phyloP scores from a whole-genome alignment of 2,113 vertebrate genomes.

The Alectura lathami region DNA sequence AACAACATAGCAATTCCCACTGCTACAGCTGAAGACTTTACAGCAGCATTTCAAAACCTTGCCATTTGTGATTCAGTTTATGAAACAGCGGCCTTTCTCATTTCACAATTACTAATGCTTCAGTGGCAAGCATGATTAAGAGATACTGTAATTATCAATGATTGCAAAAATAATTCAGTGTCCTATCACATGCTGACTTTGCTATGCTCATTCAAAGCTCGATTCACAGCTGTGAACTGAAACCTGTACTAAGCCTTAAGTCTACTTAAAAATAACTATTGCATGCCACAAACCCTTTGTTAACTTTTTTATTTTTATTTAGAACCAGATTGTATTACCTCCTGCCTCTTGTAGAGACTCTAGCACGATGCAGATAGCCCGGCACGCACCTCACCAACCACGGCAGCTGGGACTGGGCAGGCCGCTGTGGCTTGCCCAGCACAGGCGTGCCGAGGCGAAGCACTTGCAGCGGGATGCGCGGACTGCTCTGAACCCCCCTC shows the following conservation, averaged over 20 bases:
- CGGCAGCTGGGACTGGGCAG: background rate
- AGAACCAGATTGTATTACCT: background rate
- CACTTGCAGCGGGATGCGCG: fast-evolving
- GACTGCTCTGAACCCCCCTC: background rate
- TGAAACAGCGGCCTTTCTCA: background rate
- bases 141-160: background rate
- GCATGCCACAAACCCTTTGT: background rate
- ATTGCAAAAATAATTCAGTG: background rate
- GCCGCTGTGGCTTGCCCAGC: fast-evolving
- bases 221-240: background rate
- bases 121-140: background rate
- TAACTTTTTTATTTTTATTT: background rate
- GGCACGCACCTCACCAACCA: background rate
- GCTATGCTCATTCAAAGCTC: background rate
- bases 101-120: background rate
- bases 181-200: background rate
- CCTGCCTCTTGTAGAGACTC: background rate
- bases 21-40: background rate
- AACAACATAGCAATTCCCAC: background rate
- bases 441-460: background rate
- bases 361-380: background rate
- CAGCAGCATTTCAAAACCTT: background rate
- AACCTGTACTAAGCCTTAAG: background rate
- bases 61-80: background rate
- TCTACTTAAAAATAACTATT: background rate